These are phyloP conservation scores for Melieria omissa DNA, from an alignment of 2,888 invertebrate species.

Conservation along the genomic window DNA sequence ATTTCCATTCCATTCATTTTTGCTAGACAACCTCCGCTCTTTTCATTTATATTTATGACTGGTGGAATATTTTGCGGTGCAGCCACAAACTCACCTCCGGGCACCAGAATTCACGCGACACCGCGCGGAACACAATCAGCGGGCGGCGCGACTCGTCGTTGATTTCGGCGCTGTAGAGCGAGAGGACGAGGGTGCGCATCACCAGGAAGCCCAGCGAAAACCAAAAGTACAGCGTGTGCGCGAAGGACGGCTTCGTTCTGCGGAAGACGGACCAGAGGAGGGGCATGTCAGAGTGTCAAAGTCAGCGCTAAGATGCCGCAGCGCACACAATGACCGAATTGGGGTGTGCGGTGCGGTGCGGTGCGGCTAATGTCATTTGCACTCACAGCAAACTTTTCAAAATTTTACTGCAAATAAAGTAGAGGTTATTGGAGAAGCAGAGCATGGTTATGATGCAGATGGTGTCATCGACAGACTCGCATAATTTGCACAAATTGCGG, in stretches of 20 bases:
- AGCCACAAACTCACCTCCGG: slow-evolving; percentile 61
- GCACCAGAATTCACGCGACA: slow-evolving; percentile 67
- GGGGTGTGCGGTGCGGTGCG: not conserved
- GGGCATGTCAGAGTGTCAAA: too few relatives aligned
- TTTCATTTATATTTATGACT: too few relatives aligned
- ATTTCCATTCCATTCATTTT: too few relatives aligned
- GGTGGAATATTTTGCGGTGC: too few relatives aligned
- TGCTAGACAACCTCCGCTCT: too few relatives aligned
- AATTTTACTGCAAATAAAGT: slow-evolving; percentile 71
- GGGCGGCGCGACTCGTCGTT: slow-evolving; percentile 69
- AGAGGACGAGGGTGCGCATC: slow-evolving; percentile 69
- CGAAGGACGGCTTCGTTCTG: slow-evolving; percentile 60
- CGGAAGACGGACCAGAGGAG: not conserved
- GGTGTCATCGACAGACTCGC: slow-evolving; percentile 67
- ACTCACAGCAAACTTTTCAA: slow-evolving; percentile 69
- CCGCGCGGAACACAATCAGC: slow-evolving; percentile 64
- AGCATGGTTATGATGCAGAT: slow-evolving; percentile 69
- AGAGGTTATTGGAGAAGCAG: slow-evolving; percentile 71
- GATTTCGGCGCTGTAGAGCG: slow-evolving; percentile 70
- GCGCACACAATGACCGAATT: too few relatives aligned
- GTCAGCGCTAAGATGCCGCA: too few relatives aligned
- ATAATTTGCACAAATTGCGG: slow-evolving; percentile 68
- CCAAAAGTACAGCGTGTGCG: slow-evolving; percentile 70
- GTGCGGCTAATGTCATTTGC: not conserved
- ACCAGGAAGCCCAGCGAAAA: slow-evolving; percentile 70